phyloP scores from a whole-genome alignment of 2,888 invertebrate species.

The Eugnorisma glareosa region DNA sequence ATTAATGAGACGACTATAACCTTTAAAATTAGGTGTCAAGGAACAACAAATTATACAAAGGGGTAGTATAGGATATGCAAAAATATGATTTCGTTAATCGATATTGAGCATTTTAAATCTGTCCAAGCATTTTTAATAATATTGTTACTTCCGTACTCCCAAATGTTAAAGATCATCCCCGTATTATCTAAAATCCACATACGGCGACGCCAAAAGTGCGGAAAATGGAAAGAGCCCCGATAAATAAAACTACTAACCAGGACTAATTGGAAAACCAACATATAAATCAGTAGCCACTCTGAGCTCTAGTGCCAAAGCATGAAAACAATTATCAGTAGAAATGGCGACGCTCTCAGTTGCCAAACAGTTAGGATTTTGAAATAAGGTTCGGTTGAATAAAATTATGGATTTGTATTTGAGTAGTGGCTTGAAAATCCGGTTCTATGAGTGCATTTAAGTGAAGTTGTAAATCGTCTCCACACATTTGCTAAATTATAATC shows the following conservation, averaged over 20 bases:
- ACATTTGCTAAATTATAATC: slow-evolving; percentile 27
- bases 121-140: not conserved
- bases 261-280: slow-evolving; percentile 88
- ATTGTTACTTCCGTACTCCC: not conserved
- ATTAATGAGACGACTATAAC: not conserved
- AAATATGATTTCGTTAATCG: not conserved
- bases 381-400: slow-evolving; percentile 49
- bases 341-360: slow-evolving; percentile 70
- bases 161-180: slow-evolving; percentile 13
- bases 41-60: not conserved
- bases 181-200: slow-evolving; percentile 55
- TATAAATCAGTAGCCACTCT: slow-evolving; percentile 86
- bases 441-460: slow-evolving; percentile 13
- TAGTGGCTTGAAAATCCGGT: slow-evolving; percentile 4
- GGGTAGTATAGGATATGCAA: no score
- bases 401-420: slow-evolving; percentile 42
- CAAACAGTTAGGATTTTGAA: slow-evolving; percentile 64
- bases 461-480: slow-evolving; percentile 22
- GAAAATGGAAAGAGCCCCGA: slow-evolving; percentile 85
- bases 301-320: slow-evolving; percentile 71
- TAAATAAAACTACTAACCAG: slow-evolving; percentile 85
- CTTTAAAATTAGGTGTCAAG: not conserved
- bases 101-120: not conserved
- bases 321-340: slow-evolving; percentile 75
- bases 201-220: slow-evolving; percentile 79